Conservation (phyloP, 2,888 invertebrate genomes). For the Colletes collaris region DNA sequence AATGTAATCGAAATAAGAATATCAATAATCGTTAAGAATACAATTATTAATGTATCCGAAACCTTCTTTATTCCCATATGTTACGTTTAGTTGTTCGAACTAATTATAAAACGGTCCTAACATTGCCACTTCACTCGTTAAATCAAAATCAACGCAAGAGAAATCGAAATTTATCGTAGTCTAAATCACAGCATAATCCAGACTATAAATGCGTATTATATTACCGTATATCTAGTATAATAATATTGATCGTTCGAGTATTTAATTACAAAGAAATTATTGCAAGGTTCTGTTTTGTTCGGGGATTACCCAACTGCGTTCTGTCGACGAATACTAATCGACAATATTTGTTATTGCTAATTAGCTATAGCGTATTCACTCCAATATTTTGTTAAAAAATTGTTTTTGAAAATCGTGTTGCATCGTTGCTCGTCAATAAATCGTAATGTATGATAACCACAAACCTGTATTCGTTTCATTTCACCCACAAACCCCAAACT, state of each 20-base stretch:
- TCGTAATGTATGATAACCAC: constrained; percentile 57
- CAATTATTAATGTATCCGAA: constrained; percentile 13
- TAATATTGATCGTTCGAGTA: constrained; percentile 57
- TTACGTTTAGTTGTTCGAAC: too few relatives aligned
- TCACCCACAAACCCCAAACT: neutral
- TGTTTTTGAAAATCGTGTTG: constrained; percentile 51
- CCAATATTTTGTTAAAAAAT: constrained; percentile 47
- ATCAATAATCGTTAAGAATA: constrained; percentile 26
- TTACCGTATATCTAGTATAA: constrained; percentile 11
- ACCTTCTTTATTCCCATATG: too few relatives aligned
- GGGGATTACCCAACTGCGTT: constrained; percentile 21
- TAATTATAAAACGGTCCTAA: constrained; percentile 46
- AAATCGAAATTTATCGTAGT: constrained; percentile 9
- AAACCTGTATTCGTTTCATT: constrained; percentile 12
- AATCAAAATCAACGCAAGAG: constrained; percentile 12
- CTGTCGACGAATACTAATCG: constrained; percentile 18
- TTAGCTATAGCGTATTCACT: constrained; percentile 32
- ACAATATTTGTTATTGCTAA: constrained; percentile 51
- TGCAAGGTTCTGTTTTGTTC: constrained; percentile 19
- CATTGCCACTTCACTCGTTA: constrained; percentile 17
- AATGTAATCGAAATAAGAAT: constrained; percentile 49
- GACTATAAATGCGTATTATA: constrained; percentile 26
- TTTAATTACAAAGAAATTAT: constrained; percentile 41
- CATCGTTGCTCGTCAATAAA: constrained; percentile 65
- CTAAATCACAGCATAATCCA: constrained; percentile 8